A percentile compares a stretch with the other conserved stretches of the same genome.
Conservation (phyloP, 2,797 vertebrate species). For the Alosa sapidissima region DNA sequence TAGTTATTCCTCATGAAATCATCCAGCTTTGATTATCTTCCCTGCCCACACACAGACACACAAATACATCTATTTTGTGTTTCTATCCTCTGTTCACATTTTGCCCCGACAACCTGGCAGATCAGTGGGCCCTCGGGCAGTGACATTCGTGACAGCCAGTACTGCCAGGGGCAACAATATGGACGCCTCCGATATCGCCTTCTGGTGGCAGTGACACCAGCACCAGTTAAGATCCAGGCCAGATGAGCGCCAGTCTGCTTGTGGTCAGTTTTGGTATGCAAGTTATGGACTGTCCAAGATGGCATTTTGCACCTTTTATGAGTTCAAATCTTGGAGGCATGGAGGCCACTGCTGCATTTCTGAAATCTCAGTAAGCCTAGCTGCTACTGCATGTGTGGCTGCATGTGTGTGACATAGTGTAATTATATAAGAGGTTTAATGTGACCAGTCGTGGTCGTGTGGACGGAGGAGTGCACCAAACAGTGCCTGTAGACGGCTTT, state of each 20-base stretch:
- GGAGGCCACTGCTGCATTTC: background rate
- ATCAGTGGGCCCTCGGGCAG: background rate
- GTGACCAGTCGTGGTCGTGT: background rate
- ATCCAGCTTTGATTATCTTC: background rate
- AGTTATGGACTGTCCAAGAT: background rate
- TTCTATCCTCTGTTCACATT: background rate
- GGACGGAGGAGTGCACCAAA: background rate
- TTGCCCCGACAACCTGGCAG: background rate
- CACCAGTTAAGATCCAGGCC: background rate
- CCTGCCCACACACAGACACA: background rate
- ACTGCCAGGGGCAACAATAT: background rate
- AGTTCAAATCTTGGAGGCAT: background rate
- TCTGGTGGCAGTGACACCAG: background rate
- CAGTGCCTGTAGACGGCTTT: slow-evolving; percentile 13
- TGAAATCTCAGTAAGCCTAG: background rate
- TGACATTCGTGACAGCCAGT: background rate
- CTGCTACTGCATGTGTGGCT: background rate
- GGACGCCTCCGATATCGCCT: background rate
- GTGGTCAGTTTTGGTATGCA: background rate
- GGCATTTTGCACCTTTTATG: background rate
- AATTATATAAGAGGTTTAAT: background rate
- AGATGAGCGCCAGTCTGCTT: background rate
- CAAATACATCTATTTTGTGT: background rate
- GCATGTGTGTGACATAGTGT: background rate
- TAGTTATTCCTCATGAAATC: background rate